Conservation (phyloP, 2,113 vertebrate species). For the Cranoglanis bouderius region DNA sequence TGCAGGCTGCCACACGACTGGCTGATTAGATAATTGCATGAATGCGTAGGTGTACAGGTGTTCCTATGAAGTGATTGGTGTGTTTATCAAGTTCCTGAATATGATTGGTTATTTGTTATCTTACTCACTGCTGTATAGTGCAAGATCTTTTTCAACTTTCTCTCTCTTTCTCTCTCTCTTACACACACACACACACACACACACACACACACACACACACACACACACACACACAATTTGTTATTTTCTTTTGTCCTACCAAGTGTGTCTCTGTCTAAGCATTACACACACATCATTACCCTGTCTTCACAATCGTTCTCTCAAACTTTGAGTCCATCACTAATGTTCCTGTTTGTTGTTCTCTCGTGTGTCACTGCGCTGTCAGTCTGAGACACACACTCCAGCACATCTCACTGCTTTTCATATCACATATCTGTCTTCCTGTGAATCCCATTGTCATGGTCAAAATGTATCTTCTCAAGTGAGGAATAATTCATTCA, state of each 20-base stretch:
- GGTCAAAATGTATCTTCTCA: background rate
- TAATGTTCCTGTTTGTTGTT: background rate
- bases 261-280: slow-evolving; percentile 5
- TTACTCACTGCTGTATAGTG: background rate
- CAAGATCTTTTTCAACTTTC: slow-evolving; percentile 14
- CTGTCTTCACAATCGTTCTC: slow-evolving; percentile 12
- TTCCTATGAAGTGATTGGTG: too few species aligned
- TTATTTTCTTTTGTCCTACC: slow-evolving; percentile 8
- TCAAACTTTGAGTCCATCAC: slow-evolving; percentile 6
- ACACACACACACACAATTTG: slow-evolving; percentile 38
- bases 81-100: too few species aligned
- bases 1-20: too few species aligned
- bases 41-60: too few species aligned
- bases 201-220: slow-evolving; percentile 44
- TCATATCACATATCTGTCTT: background rate
- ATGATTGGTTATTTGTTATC: background rate
- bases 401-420: background rate
- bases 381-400: background rate
- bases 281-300: slow-evolving; percentile 34
- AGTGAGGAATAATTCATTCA: background rate
- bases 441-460: background rate
- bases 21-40: too few species aligned
- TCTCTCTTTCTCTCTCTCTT: background rate
- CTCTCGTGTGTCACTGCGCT: background rate
- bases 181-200: slow-evolving; percentile 24